phyloP scores from a whole-genome alignment of 2,888 invertebrate species.

The Pheosia gnoma region DNA sequence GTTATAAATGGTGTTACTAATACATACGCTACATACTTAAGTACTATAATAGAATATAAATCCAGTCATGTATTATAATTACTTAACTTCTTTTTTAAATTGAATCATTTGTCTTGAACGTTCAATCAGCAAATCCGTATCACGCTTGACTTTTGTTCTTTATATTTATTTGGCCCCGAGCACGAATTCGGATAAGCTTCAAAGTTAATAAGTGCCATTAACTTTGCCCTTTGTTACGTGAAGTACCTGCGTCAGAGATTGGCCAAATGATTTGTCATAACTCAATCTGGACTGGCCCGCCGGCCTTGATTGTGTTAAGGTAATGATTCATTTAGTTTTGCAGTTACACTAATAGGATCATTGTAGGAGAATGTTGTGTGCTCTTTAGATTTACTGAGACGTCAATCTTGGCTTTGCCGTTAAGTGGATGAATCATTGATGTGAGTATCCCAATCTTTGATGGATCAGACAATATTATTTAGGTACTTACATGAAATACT shows the following conservation, averaged over 20 bases:
- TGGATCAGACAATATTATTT: not conserved
- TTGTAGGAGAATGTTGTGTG: constrained; percentile 19
- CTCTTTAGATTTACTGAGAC: constrained; percentile 8
- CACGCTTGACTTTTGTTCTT: constrained; percentile 20
- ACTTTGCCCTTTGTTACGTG: constrained; percentile 46
- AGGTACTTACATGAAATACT: too few species aligned
- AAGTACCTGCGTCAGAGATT: constrained; percentile 39
- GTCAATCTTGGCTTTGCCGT: constrained; percentile 5
- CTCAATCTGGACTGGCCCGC: constrained; percentile 39
- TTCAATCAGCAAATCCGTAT: constrained; percentile 3
- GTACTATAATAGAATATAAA: too few species aligned
- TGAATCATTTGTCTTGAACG: not conserved
- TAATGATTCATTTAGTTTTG: constrained; percentile 49
- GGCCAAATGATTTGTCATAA: constrained; percentile 50
- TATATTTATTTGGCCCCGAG: constrained; percentile 29
- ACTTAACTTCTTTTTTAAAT: not conserved
- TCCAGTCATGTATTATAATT: too few species aligned
- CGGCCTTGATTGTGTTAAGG: constrained; percentile 53
- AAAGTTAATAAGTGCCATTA: constrained; percentile 40
- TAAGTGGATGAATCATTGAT: constrained; percentile 2
- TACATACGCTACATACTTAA: too few species aligned
- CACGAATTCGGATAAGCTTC: constrained; percentile 28
- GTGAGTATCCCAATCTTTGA: not conserved
- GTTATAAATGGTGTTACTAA: too few species aligned
- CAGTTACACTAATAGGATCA: constrained; percentile 38